Evolutionary conservation across 2,797 vertebrate species (phyloP).

Genomic region (Zenarchopterus dispar): DNA sequence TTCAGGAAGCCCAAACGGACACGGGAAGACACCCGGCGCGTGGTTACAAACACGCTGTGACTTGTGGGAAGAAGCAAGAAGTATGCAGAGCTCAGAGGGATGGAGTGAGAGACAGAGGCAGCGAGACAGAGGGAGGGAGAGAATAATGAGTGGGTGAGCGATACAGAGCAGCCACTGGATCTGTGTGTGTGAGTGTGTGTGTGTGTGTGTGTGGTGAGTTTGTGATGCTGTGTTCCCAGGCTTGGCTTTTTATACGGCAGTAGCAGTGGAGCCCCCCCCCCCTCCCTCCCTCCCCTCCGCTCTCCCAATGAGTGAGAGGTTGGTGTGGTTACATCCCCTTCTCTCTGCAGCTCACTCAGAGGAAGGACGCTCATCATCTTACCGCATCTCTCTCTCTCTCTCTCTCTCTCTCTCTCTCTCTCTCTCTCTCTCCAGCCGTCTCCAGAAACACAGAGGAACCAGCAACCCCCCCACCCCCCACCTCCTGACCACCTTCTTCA

Average conservation of each 20-base stretch:
- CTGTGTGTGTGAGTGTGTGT: conserved; percentile 42
- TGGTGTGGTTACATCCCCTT: conserved; percentile 66
- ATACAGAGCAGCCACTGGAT: conserved; percentile 73
- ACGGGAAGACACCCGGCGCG: conserved; percentile 64
- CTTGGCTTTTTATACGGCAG: conserved; percentile 80
- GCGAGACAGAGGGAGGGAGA: conserved; percentile 48
- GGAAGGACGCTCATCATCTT: conserved; percentile 69
- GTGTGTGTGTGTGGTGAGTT: conserved; percentile 72
- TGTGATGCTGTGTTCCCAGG: conserved; percentile 78
- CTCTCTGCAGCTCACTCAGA: conserved; percentile 49
- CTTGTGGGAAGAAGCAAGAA: conserved; percentile 75
- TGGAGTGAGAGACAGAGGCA: conserved; percentile 68
- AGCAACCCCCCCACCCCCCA: conserved; percentile 14
- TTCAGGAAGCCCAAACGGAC: conserved; percentile 52
- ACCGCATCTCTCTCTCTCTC: conserved; percentile 57
- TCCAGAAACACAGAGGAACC: conserved; percentile 39
- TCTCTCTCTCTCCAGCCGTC: conserved; percentile 57
- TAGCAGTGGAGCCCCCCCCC: conserved; percentile 46
- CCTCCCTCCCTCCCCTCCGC: conserved; percentile 12
- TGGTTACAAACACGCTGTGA: conserved; percentile 75
- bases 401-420: no score
- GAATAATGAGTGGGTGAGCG: conserved; percentile 69
- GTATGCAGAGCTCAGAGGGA: conserved; percentile 73
- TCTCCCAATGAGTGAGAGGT: conserved; percentile 66
- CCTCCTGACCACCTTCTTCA: conserved; percentile 32